Conservation (phyloP, 2,797 vertebrate species). For the Anguilla obscura region DNA sequence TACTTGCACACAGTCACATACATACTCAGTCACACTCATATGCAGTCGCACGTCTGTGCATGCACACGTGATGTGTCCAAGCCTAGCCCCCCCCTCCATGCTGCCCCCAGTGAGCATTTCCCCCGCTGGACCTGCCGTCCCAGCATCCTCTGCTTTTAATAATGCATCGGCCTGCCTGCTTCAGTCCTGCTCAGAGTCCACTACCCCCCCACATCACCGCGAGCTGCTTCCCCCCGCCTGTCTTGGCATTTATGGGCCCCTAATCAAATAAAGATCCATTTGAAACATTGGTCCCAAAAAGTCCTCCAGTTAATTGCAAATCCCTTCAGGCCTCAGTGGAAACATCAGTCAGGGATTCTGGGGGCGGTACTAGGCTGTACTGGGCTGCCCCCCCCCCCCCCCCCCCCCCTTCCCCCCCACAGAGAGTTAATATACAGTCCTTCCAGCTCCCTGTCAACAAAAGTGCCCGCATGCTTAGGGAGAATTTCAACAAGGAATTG, state of each 20-base stretch:
- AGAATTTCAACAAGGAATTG: neutral
- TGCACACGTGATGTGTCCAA: neutral
- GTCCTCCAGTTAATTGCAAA: neutral
- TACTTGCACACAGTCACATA: neutral
- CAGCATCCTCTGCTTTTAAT: conserved; percentile 18
- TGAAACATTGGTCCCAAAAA: conserved; percentile 14
- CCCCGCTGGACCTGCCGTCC: neutral
- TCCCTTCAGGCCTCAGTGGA: neutral
- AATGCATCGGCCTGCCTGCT: conserved; percentile 23
- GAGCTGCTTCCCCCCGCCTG: neutral
- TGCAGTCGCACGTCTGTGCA: neutral
- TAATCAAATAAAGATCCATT: conserved; percentile 24
- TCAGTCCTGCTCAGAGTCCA: conserved; percentile 1
- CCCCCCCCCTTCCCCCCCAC: neutral
- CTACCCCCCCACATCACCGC: neutral
- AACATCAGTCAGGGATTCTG: neutral
- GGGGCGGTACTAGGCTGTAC: neutral
- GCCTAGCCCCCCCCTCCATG: neutral
- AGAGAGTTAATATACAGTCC: neutral
- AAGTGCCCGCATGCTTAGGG: neutral
- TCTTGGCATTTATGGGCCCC: conserved; percentile 9
- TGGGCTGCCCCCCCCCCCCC: neutral
- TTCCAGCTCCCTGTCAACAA: neutral
- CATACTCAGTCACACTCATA: neutral
- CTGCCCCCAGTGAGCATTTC: neutral